Evolutionary conservation across 2,888 invertebrate genomes (phyloP).

Genomic region (Empis livida): DNA sequence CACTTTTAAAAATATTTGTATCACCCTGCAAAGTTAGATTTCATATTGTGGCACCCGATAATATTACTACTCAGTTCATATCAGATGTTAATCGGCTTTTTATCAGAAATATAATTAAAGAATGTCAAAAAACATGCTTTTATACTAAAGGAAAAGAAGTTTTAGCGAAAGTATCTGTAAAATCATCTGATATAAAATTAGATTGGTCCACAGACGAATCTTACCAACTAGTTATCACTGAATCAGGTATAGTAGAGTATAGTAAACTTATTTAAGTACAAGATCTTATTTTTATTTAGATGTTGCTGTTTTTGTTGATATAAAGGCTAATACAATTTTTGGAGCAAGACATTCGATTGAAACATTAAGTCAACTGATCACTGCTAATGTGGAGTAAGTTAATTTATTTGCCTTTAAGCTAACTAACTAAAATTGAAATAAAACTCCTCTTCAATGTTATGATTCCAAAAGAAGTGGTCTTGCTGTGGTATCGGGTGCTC

Average conservation of each 20-base stretch:
- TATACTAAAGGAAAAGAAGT: conserved; percentile 40
- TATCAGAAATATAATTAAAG: conserved; percentile 42
- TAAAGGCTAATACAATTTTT: conserved; percentile 49
- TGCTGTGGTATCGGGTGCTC: conserved; percentile 46
- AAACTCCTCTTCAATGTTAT: no score
- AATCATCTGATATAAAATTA: conserved; percentile 38
- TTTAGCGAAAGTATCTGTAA: conserved; percentile 43
- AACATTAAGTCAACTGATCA: conserved; percentile 57
- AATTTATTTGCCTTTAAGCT: no score
- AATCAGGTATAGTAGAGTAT: conserved; percentile 39
- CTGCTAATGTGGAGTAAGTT: conserved; percentile 22
- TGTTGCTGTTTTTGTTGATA: conserved; percentile 39
- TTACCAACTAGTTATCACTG: conserved; percentile 47
- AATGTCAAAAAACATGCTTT: conserved; percentile 43
- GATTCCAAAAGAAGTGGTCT: conserved; percentile 38
- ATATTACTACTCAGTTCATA: conserved; percentile 39
- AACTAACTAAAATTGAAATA: no score
- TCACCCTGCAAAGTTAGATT: conserved; percentile 34
- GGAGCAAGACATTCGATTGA: conserved; percentile 67
- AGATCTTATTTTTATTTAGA: conserved; percentile 25
- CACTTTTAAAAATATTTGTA: not conserved
- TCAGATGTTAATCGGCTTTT: conserved; percentile 44
- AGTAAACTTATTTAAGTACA: not conserved
- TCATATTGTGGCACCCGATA: conserved; percentile 39
- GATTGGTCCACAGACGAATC: conserved; percentile 58